phyloP scores from a whole-genome alignment of 2,797 vertebrate species.

The Peromyscus melanophrys region DNA sequence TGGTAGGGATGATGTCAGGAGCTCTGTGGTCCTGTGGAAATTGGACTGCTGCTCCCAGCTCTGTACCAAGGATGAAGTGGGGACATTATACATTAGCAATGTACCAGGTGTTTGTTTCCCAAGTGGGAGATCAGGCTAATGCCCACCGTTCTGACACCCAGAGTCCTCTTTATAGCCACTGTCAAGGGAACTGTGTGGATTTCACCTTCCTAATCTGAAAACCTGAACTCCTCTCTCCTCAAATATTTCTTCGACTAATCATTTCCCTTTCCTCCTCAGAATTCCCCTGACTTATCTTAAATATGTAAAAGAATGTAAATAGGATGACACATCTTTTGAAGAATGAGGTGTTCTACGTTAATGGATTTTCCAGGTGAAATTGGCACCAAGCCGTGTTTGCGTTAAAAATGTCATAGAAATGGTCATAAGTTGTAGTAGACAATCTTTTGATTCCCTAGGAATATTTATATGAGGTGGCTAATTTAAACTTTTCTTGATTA shows the following conservation, averaged over 20 bases:
- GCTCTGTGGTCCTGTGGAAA: background rate
- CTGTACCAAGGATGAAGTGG: background rate
- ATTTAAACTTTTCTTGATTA: slow-evolving; percentile 72
- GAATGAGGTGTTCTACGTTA: slow-evolving; percentile 65
- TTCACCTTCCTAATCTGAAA: slow-evolving; percentile 75
- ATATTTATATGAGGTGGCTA: slow-evolving; percentile 69
- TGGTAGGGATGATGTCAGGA: background rate
- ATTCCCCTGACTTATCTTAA: slow-evolving; percentile 73
- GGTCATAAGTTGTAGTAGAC: slow-evolving; percentile 35
- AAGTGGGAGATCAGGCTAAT: background rate
- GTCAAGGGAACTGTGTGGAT: slow-evolving; percentile 49
- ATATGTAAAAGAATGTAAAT: slow-evolving; percentile 67
- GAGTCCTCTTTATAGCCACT: slow-evolving; percentile 34
- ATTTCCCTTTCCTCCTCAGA: slow-evolving; percentile 60
- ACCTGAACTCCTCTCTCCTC: slow-evolving; percentile 50
- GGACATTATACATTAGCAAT: background rate
- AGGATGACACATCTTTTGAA: slow-evolving; percentile 57
- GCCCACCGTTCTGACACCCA: background rate
- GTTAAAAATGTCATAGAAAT: slow-evolving; percentile 74
- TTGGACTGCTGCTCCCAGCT: background rate
- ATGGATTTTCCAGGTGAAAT: slow-evolving; percentile 75
- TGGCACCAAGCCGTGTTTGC: slow-evolving; percentile 49
- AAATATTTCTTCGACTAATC: slow-evolving; percentile 65
- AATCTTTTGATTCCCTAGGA: slow-evolving; percentile 65
- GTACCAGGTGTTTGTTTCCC: background rate